phyloP scores from a whole-genome alignment of 2,888 invertebrate genomes.

The Petrophora chlorosata region DNA sequence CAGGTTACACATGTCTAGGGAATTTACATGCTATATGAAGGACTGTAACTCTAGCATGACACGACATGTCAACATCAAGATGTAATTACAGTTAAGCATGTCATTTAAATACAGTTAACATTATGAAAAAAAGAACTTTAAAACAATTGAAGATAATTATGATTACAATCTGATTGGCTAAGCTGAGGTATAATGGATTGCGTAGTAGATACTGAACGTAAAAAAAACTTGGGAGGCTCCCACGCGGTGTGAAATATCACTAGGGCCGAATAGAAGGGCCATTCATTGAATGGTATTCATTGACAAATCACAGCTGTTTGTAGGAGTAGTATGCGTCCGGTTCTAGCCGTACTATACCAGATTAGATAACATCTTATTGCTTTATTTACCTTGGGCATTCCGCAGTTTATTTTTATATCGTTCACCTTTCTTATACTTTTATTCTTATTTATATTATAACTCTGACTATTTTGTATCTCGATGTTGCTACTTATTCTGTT shows the following conservation, averaged over 20 bases:
- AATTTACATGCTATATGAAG: conserved; percentile 42
- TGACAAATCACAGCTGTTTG: conserved; percentile 53
- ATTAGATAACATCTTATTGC: conserved; percentile 40
- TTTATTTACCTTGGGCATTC: conserved; percentile 32
- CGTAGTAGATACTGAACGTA: conserved; percentile 19
- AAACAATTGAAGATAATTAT: conserved; percentile 28
- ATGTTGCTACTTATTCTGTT: neutral
- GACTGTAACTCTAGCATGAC: conserved; percentile 41
- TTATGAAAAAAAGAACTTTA: conserved; percentile 25
- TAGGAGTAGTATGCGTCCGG: conserved; percentile 36
- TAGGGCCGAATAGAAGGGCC: conserved; percentile 46
- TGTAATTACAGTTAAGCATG: conserved; percentile 46
- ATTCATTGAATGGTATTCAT: conserved; percentile 57
- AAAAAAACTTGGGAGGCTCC: conserved; percentile 37
- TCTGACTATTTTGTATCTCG: no score
- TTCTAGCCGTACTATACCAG: conserved; percentile 33
- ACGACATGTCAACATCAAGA: conserved; percentile 51
- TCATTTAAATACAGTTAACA: conserved; percentile 37
- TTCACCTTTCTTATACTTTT: conserved; percentile 5
- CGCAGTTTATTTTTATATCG: conserved; percentile 19
- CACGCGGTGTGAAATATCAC: conserved; percentile 43
- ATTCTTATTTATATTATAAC: no score
- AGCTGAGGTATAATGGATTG: conserved; percentile 32
- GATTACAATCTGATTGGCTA: conserved; percentile 27
- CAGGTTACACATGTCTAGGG: conserved; percentile 46